These are phyloP conservation scores for Phoebastria nigripes DNA, from an alignment of 2,797 vertebrate genomes.

Conservation along the genomic window DNA sequence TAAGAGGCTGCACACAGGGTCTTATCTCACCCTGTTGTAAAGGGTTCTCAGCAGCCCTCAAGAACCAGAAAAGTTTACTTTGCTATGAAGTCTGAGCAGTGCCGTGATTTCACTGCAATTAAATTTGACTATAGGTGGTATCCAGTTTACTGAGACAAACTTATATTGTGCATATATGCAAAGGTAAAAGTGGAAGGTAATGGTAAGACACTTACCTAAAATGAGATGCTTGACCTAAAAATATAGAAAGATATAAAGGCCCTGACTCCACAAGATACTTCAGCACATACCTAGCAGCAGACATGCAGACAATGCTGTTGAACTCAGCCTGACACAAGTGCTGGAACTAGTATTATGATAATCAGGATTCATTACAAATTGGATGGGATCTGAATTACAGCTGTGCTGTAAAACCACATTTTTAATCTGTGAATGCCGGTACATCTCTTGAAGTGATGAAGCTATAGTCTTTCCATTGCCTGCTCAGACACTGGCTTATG, in stretches of 20 bases:
- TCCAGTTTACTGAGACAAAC: not conserved
- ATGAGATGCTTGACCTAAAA: not conserved
- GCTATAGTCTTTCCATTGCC: not conserved
- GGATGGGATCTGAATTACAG: not conserved
- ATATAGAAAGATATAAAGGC: not conserved
- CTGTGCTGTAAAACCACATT: not conserved
- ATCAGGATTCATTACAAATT: not conserved
- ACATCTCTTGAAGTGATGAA: not conserved
- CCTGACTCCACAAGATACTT: not conserved
- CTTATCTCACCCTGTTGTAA: not conserved
- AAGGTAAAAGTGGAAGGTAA: not conserved
- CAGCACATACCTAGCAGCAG: not conserved
- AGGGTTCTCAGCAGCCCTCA: not conserved
- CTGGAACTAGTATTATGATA: not conserved
- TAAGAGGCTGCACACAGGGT: not conserved
- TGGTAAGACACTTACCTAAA: not conserved
- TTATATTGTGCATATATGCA: rapidly evolving
- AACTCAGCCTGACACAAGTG: not conserved
- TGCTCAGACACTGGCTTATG: not conserved
- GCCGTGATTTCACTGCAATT: not conserved
- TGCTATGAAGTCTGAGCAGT: not conserved
- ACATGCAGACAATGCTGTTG: rapidly evolving
- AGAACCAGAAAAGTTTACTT: not conserved
- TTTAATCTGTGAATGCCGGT: not conserved
- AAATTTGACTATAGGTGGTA: not conserved